Percentiles rank a stretch among this genome's conserved stretches.
phyloP scores from a whole-genome alignment of 92 coral and sea anemone genomes.

The Phenganax subtilis region DNA sequence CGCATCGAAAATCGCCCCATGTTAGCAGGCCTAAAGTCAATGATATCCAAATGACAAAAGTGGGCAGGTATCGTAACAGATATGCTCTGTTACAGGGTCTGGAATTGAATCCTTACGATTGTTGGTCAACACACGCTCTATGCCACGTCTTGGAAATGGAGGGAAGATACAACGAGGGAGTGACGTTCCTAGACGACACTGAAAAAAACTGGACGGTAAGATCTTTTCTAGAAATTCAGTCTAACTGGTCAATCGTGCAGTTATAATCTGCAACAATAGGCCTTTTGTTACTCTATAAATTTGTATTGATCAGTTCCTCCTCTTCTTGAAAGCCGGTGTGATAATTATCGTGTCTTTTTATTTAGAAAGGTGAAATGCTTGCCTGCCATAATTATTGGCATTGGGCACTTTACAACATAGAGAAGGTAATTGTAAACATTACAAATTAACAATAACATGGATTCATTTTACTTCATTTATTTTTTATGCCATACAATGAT shows the following conservation, averaged over 20 bases:
- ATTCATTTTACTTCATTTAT: too few species aligned
- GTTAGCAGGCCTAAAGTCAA: too few species aligned
- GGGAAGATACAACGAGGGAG: constrained; percentile 83
- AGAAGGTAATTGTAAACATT: constrained; percentile 56
- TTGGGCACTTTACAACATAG: constrained; percentile 94
- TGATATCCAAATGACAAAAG: too few species aligned
- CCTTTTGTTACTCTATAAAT: too few species aligned
- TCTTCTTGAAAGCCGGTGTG: too few species aligned
- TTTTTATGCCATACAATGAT: too few species aligned
- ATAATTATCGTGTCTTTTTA: not conserved
- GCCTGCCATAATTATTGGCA: constrained; percentile 99
- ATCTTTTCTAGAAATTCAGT: not conserved
- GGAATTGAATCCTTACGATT: constrained; percentile 77
- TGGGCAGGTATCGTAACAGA: too few species aligned
- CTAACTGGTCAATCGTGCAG: too few species aligned
- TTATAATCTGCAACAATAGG: too few species aligned
- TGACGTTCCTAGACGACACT: constrained; percentile 68
- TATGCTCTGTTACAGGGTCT: constrained; percentile 54
- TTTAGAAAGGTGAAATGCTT: constrained; percentile 75
- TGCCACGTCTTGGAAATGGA: constrained; percentile 87
- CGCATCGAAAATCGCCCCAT: too few species aligned
- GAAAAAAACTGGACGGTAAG: constrained; percentile 79
- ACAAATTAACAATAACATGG: not conserved
- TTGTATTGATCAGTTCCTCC: too few species aligned
- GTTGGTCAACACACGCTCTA: constrained; percentile 95